phyloP scores from a whole-genome alignment of 2,888 invertebrate species.

The Seira ritae region DNA sequence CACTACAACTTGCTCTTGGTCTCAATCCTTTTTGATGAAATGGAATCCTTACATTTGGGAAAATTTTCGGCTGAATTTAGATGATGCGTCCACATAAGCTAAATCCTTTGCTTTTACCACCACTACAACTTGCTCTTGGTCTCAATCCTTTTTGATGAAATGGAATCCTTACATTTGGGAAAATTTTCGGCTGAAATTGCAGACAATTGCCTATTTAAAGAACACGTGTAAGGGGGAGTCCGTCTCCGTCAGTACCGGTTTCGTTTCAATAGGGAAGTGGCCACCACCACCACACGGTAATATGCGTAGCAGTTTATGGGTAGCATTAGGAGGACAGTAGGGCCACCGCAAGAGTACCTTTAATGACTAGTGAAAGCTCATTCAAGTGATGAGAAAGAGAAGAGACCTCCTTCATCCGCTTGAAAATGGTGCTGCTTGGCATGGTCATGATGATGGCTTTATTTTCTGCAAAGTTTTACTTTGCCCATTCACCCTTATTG shows the following conservation, averaged over 20 bases:
- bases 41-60: background rate
- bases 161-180: background rate
- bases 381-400: slow-evolving; percentile 8
- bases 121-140: background rate
- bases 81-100: background rate
- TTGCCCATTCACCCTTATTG: slow-evolving; percentile 18
- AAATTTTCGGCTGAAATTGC: slow-evolving; percentile 1
- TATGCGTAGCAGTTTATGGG: no score
- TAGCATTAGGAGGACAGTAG: background rate
- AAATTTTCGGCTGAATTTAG: slow-evolving; percentile 1
- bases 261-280: background rate
- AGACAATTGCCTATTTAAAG: background rate
- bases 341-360: background rate
- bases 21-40: background rate
- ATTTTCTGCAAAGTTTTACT: slow-evolving; percentile 18
- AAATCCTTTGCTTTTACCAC: background rate
- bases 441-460: slow-evolving; percentile 30
- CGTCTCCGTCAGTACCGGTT: slow-evolving; percentile 1
- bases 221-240: slow-evolving; percentile 7
- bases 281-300: background rate
- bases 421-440: background rate
- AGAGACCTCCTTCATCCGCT: slow-evolving; percentile 44
- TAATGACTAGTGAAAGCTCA: slow-evolving; percentile 17
- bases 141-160: background rate
- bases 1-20: background rate